Percentiles rank a stretch among this genome's conserved stretches.
These are phyloP conservation scores for Synanthedon vespiformis DNA, from an alignment of 2,888 invertebrate genomes.

Conservation along the genomic window DNA sequence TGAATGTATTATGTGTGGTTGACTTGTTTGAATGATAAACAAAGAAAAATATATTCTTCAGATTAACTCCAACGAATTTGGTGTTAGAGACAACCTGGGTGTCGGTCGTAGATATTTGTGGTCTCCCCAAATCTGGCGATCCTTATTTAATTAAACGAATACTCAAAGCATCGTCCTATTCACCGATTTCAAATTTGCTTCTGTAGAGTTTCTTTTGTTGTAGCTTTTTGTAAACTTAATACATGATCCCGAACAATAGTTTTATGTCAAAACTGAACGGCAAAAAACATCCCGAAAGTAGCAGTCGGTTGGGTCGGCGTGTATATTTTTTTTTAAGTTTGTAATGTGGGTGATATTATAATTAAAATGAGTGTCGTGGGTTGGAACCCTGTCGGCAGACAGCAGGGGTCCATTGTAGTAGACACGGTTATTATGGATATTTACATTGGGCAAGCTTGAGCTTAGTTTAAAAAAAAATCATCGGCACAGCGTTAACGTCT, in stretches of 20 bases:
- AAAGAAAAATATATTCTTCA: too few relatives aligned
- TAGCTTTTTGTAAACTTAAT: constrained; percentile 6
- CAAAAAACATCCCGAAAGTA: constrained; percentile 29
- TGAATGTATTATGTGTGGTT: too few relatives aligned
- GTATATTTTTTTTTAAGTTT: constrained; percentile 31
- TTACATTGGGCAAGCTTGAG: constrained; percentile 59
- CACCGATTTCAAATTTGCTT: constrained; percentile 6
- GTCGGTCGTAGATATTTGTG: too few relatives aligned
- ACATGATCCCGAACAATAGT: constrained; percentile 7
- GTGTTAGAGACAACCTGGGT: too few relatives aligned
- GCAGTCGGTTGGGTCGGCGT: constrained; percentile 24
- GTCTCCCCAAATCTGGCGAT: too few relatives aligned
- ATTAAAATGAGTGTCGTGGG: constrained; percentile 56
- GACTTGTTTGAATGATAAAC: too few relatives aligned
- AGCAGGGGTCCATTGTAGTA: constrained; percentile 56
- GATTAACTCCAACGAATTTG: too few relatives aligned
- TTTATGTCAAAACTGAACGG: constrained; percentile 11
- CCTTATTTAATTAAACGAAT: too few relatives aligned
- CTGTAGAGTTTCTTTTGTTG: constrained; percentile 6
- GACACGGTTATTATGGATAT: constrained; percentile 60
- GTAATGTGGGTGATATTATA: constrained; percentile 69
- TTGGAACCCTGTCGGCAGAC: constrained; percentile 48
- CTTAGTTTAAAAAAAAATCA: constrained; percentile 2
- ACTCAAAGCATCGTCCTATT: background rate
- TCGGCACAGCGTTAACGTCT: too few relatives aligned